phyloP scores from a whole-genome alignment of 2,113 vertebrate species.

The Orthonyx spaldingii region DNA sequence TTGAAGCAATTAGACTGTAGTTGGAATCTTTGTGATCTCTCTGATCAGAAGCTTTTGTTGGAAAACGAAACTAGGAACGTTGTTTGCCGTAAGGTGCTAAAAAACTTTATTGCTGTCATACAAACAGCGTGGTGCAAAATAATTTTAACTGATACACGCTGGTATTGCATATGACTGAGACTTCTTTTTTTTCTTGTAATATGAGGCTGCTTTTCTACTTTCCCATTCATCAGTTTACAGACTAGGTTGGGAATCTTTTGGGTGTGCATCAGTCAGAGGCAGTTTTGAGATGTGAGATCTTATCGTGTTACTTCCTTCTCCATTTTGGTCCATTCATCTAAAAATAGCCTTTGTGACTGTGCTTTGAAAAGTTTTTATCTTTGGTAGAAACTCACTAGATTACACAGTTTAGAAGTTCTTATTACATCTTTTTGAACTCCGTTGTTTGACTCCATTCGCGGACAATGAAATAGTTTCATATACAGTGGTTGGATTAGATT shows the following conservation, averaged over 20 bases:
- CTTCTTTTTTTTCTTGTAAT: neutral
- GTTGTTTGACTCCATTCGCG: neutral
- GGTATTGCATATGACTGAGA: neutral
- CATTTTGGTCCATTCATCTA: neutral
- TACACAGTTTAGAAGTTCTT: neutral
- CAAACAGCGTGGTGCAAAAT: neutral
- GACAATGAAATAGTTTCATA: neutral
- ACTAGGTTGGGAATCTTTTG: neutral
- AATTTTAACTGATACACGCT: neutral
- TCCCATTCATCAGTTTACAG: neutral
- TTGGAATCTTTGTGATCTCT: neutral
- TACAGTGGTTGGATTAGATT: neutral
- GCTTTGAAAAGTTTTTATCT: neutral
- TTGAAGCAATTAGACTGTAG: neutral
- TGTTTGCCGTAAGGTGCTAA: neutral
- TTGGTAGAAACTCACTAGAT: neutral
- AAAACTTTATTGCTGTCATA: neutral
- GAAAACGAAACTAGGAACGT: neutral
- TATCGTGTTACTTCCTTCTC: fast-evolving
- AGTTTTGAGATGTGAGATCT: neutral
- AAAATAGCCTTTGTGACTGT: neutral
- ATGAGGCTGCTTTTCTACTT: neutral
- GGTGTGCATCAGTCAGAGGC: neutral
- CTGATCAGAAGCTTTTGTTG: neutral
- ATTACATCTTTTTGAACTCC: neutral